These are phyloP conservation scores for Gymnoscopelus microlampas DNA, from an alignment of 2,797 vertebrate species.

Conservation along the genomic window DNA sequence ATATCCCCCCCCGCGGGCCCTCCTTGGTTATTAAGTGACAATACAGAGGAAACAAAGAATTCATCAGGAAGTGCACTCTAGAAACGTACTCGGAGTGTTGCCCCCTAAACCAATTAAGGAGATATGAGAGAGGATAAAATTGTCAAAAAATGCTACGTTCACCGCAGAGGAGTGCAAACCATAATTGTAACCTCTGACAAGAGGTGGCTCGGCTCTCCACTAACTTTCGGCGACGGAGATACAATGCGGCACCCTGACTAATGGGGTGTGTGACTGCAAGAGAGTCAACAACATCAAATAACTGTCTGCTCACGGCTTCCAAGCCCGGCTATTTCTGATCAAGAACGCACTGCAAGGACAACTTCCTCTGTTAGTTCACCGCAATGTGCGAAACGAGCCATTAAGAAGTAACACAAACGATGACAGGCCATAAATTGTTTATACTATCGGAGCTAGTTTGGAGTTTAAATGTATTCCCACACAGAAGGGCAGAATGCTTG, in stretches of 20 bases:
- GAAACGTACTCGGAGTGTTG: slow-evolving; percentile 27
- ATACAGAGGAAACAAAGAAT: slow-evolving; percentile 38
- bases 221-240: slow-evolving; percentile 35
- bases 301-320: slow-evolving; percentile 35
- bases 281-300: slow-evolving; percentile 38
- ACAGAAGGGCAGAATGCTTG: slow-evolving; percentile 55
- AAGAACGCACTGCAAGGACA: slow-evolving; percentile 29
- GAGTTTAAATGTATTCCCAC: slow-evolving; percentile 40
- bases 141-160: slow-evolving; percentile 42
- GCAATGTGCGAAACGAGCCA: slow-evolving; percentile 51
- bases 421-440: slow-evolving; percentile 51
- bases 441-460: slow-evolving; percentile 50
- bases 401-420: slow-evolving; percentile 45
- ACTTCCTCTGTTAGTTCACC: slow-evolving; percentile 28
- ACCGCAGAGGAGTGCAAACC: slow-evolving; percentile 36
- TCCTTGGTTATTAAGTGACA: slow-evolving; percentile 41
- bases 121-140: slow-evolving; percentile 51
- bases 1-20: no score
- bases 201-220: slow-evolving; percentile 9
- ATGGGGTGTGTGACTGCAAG: slow-evolving; percentile 35
- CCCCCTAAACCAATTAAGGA: slow-evolving; percentile 53
- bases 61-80: slow-evolving; percentile 49
- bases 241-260: slow-evolving; percentile 46
- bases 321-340: slow-evolving; percentile 38
- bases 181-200: slow-evolving; percentile 59